These are phyloP conservation scores for Apoderus coryli DNA, from an alignment of 2,888 invertebrate genomes.

Conservation along the genomic window DNA sequence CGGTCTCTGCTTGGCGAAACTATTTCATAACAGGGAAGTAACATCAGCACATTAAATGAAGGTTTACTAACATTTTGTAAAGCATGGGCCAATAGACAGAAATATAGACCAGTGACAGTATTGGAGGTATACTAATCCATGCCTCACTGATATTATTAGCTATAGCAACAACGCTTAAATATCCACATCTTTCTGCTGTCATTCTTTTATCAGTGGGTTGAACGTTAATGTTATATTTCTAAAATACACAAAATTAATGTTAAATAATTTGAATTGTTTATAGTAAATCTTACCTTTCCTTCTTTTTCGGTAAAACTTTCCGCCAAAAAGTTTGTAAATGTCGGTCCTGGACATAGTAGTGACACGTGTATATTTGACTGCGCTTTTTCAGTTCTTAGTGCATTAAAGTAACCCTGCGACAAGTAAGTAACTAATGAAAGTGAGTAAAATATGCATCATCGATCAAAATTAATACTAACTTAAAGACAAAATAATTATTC, in stretches of 20 bases:
- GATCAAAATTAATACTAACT: no score
- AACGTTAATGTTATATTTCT: conserved; percentile 31
- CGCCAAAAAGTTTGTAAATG: conserved; percentile 51
- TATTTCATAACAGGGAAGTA: no score
- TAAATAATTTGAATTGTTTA: no score
- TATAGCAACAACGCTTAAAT: conserved; percentile 41
- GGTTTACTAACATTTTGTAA: conserved; percentile 32
- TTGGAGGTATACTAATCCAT: conserved; percentile 56
- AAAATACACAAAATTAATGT: conserved; percentile 3
- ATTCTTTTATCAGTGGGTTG: conserved; percentile 36
- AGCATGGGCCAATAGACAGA: conserved; percentile 43
- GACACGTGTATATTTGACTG: conserved; percentile 46
- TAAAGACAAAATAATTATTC: no score
- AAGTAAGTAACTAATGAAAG: conserved; percentile 3
- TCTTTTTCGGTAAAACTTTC: conserved; percentile 51
- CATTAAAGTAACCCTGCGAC: conserved; percentile 55
- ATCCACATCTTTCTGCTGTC: conserved; percentile 41
- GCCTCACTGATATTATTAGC: conserved; percentile 46
- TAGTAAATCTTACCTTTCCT: conserved; percentile 44
- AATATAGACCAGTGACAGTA: conserved; percentile 42
- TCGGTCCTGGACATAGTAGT: conserved; percentile 63
- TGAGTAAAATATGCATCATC: no score
- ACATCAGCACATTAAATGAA: no score
- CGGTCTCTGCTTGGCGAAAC: no score
- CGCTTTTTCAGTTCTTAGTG: conserved; percentile 44